Conservation (phyloP, 1,140 invertebrate genomes). For the Anagrus nilaparvatae region DNA sequence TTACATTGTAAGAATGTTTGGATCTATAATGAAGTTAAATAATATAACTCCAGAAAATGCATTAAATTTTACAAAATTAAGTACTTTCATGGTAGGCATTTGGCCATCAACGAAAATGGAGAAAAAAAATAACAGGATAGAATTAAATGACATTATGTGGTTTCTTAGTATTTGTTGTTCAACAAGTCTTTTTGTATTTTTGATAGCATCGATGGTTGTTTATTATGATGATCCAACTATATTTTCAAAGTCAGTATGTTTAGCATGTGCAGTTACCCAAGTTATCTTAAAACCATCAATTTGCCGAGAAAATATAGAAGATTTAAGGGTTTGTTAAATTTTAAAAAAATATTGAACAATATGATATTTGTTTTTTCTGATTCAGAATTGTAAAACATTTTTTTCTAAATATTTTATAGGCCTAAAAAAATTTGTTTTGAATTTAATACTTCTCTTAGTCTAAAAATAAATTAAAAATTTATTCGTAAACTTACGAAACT, state of each 20-base stretch:
- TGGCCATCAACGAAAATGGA: constrained; percentile 22
- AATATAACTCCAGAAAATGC: constrained; percentile 3
- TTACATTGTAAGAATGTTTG: too few species aligned
- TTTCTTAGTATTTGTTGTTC: constrained; percentile 7
- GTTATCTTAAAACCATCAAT: constrained; percentile 13
- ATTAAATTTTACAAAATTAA: constrained; percentile 7
- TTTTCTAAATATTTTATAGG: constrained; percentile 2
- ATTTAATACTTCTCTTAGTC: too few species aligned
- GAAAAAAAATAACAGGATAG: not conserved
- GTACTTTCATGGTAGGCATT: constrained; percentile 10
- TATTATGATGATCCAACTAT: constrained; percentile 5
- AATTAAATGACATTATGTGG: constrained; percentile 14
- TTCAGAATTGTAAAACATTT: not conserved
- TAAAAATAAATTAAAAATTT: too few species aligned
- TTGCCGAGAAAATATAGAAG: constrained; percentile 6
- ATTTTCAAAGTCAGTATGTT: constrained; percentile 14
- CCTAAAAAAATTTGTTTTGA: too few species aligned
- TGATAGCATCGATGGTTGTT: constrained; percentile 8
- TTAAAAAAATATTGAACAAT: not conserved
- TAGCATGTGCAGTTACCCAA: constrained; percentile 7
- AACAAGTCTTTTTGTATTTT: constrained; percentile 5
- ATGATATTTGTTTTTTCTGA: not conserved
- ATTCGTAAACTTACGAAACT: too few species aligned
- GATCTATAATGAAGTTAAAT: not conserved
- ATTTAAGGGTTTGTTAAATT: constrained; percentile 11